Conservation (phyloP, 2,113 vertebrate species). For the Cranoglanis bouderius region DNA sequence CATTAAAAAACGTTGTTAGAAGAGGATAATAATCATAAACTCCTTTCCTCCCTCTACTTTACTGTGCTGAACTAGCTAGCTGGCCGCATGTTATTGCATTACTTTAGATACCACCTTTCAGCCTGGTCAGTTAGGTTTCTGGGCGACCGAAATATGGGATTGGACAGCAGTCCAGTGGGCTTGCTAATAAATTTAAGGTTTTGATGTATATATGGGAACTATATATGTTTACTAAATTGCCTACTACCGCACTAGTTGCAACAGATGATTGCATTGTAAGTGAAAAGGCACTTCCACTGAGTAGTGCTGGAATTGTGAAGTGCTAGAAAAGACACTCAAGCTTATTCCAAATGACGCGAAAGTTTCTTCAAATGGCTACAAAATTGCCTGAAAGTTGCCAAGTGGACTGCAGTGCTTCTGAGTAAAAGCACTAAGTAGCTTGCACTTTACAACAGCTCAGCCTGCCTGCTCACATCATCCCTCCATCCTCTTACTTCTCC, state of each 20-base stretch:
- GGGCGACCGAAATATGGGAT: neutral
- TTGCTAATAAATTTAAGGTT: neutral
- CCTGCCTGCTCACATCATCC: conserved; percentile 21
- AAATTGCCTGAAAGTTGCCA: conserved; percentile 29
- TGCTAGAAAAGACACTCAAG: neutral
- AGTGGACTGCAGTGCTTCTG: conserved; percentile 32
- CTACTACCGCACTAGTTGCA: neutral
- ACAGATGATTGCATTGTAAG: neutral
- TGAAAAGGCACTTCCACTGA: neutral
- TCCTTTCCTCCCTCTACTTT: neutral
- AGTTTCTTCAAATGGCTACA: neutral
- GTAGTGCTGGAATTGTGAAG: neutral
- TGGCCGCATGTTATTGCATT: neutral
- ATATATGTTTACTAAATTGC: conserved; percentile 16
- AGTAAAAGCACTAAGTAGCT: conserved; percentile 36
- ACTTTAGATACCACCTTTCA: neutral
- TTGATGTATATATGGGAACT: neutral
- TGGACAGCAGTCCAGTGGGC: neutral
- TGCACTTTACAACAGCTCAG: conserved; percentile 22
- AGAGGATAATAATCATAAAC: neutral
- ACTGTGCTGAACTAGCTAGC: neutral
- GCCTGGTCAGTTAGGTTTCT: neutral
- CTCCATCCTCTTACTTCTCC: conserved; percentile 9
- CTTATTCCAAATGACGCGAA: neutral
- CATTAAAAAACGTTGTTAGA: neutral